A percentile compares a stretch with the other conserved stretches of the same genome.
Conservation (phyloP, 2,888 invertebrate species). For the Heterodera filipjevi region DNA sequence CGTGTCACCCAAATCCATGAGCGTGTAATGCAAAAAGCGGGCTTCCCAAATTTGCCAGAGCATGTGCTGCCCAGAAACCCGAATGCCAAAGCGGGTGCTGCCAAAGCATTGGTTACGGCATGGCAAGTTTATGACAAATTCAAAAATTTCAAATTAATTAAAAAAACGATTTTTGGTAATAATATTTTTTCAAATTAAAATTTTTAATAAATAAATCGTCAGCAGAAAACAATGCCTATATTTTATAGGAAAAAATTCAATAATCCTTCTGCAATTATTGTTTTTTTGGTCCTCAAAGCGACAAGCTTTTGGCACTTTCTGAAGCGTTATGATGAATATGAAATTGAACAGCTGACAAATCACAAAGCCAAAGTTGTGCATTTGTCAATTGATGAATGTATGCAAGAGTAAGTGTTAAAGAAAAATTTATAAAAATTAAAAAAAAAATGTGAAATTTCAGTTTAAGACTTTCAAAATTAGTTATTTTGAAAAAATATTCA, state of each 20-base stretch:
- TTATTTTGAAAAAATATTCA: not conserved
- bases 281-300: not conserved
- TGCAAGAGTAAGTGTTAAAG: not conserved
- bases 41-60: slow-evolving; percentile 3
- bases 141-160: not conserved
- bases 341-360: not conserved
- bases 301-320: not conserved
- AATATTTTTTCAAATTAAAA: not conserved
- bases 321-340: not conserved
- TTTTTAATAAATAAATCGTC: not conserved
- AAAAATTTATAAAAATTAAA: no score
- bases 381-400: not conserved
- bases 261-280: not conserved
- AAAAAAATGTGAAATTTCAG: no score
- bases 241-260: not conserved
- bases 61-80: slow-evolving; percentile 18
- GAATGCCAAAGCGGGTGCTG: slow-evolving; percentile 36
- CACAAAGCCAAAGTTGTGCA: not conserved
- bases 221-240: not conserved
- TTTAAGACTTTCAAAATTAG: no score
- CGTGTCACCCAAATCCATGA: not conserved
- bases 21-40: not conserved
- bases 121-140: not conserved
- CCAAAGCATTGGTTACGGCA: slow-evolving; percentile 81
- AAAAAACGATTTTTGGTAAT: not conserved